These are phyloP conservation scores for Cygnus atratus DNA, from an alignment of 2,113 vertebrate species.

Conservation along the genomic window DNA sequence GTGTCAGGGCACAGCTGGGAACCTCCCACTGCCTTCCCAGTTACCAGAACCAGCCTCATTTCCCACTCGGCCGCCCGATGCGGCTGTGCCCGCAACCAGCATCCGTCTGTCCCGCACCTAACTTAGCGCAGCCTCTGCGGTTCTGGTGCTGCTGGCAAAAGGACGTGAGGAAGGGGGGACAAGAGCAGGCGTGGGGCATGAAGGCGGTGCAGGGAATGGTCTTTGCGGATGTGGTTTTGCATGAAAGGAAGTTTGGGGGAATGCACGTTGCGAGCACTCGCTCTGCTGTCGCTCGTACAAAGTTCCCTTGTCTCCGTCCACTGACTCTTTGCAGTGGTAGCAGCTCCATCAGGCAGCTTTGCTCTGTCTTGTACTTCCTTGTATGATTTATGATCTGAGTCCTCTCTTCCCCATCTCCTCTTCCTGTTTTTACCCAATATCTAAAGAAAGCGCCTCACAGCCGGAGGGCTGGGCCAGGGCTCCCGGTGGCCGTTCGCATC, in stretches of 20 bases:
- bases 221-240: background rate
- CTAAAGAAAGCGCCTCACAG: background rate
- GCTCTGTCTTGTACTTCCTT: background rate
- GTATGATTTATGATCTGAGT: fast-evolving
- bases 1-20: fast-evolving
- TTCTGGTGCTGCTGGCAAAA: background rate
- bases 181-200: fast-evolving
- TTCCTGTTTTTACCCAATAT: background rate
- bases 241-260: background rate
- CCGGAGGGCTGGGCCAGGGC: background rate
- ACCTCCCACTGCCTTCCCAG: fast-evolving
- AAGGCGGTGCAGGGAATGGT: background rate
- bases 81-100: no score
- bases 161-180: fast-evolving
- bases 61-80: fast-evolving
- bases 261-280: background rate
- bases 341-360: fast-evolving
- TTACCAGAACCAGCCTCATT: background rate
- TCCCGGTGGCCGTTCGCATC: fast-evolving
- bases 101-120: fast-evolving
- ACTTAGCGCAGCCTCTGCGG: fast-evolving
- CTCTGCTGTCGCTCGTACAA: background rate
- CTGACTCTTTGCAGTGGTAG: background rate
- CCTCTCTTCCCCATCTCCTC: background rate
- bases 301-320: background rate